Evolutionary conservation across 2,888 invertebrate genomes (phyloP).

Genomic region (Latheticus oryzae): DNA sequence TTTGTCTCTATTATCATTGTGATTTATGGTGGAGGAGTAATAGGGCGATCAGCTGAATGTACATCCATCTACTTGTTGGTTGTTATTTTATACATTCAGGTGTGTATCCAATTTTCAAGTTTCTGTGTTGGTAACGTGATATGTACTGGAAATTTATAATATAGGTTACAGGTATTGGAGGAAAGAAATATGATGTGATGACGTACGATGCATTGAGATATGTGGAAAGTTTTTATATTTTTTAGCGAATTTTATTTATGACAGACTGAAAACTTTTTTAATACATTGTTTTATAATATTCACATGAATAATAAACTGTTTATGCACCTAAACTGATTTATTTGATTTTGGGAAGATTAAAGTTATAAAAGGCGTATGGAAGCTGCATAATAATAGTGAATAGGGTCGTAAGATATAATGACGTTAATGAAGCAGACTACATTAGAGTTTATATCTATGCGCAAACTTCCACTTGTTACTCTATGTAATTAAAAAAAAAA

Average conservation of each 20-base stretch:
- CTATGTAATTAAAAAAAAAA: constrained; percentile 14
- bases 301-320: constrained; percentile 13
- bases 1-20: too few relatives aligned
- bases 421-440: constrained; percentile 27
- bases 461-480: constrained; percentile 21
- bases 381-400: too few relatives aligned
- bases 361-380: constrained; percentile 8
- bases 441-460: constrained; percentile 25
- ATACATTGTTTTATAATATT: constrained; percentile 10
- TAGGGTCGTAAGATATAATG: constrained; percentile 26
- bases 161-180: constrained; percentile 29
- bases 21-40: too few relatives aligned
- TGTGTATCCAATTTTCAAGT: constrained; percentile 17
- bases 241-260: constrained; percentile 31
- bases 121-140: constrained; percentile 21
- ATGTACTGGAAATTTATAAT: constrained; percentile 31
- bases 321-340: constrained; percentile 2
- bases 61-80: too few relatives aligned
- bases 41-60: too few relatives aligned
- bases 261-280: constrained; percentile 3
- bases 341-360: constrained; percentile 3
- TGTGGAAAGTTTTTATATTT: constrained; percentile 35
- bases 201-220: constrained; percentile 20
- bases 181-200: constrained; percentile 28
- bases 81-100: background rate